Percentiles rank a stretch among this genome's conserved stretches.
Conservation (phyloP, 2,797 vertebrate genomes). For the Distichodus sexfasciatus region DNA sequence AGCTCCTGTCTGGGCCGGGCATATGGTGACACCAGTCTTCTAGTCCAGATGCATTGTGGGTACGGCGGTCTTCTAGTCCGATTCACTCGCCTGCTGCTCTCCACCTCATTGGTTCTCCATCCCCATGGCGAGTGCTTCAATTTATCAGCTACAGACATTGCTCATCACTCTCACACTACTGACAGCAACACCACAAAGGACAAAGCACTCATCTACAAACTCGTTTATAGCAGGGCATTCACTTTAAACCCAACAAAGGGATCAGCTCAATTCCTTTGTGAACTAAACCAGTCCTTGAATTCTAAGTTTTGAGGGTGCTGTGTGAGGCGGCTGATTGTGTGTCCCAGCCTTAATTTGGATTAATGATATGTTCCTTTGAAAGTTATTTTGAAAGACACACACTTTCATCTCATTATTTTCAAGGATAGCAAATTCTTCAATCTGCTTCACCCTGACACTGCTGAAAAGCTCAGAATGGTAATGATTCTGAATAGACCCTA, state of each 20-base stretch:
- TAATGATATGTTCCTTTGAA: constrained; percentile 28
- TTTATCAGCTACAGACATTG: constrained; percentile 40
- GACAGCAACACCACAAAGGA: constrained; percentile 24
- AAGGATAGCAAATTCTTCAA: background rate
- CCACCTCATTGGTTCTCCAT: constrained; percentile 23
- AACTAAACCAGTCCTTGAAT: no score
- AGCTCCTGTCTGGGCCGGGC: constrained; percentile 17
- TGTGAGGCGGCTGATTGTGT: background rate
- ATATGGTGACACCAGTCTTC: constrained; percentile 27
- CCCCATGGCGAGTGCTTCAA: constrained; percentile 21
- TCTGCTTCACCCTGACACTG: background rate
- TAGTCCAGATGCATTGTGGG: constrained; percentile 31
- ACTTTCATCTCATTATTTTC: constrained; percentile 9
- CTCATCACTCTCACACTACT: constrained; percentile 4
- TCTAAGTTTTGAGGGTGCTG: background rate
- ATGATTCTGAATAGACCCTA: constrained; percentile 3
- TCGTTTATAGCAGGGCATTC: background rate
- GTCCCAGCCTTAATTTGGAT: constrained; percentile 10
- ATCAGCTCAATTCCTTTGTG: no score
- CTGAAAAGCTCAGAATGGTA: background rate
- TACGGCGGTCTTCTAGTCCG: background rate
- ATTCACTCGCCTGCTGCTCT: background rate
- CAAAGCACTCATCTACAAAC: background rate
- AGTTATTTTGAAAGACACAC: constrained; percentile 13
- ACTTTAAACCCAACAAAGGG: background rate